Conservation (phyloP, 2,888 invertebrate species). For the Agrotis puta region DNA sequence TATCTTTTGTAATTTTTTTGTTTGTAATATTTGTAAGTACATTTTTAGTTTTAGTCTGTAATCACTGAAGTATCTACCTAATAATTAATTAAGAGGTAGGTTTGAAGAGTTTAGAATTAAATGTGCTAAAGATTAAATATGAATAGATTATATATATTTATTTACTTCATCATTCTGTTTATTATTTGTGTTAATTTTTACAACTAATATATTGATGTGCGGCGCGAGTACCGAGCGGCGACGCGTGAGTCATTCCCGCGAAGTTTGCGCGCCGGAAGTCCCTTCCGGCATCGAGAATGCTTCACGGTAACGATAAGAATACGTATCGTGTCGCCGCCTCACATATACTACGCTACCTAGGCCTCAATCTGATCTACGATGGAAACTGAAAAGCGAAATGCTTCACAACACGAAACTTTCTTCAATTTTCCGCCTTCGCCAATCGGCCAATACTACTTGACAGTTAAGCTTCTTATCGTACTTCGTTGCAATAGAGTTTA, state of each 20-base stretch:
- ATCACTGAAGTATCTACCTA: too few relatives aligned
- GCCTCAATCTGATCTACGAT: constrained; percentile 16
- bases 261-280: constrained; percentile 71
- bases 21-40: too few relatives aligned
- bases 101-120: too few relatives aligned
- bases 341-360: constrained; percentile 22
- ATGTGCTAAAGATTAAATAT: too few relatives aligned
- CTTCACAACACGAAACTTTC: constrained; percentile 19
- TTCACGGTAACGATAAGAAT: constrained; percentile 66
- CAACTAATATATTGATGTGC: constrained; percentile 32
- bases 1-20: too few relatives aligned
- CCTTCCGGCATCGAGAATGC: constrained; percentile 75
- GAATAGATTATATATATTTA: not conserved
- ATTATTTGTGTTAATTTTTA: constrained; percentile 9
- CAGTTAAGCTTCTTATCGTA: constrained; percentile 1
- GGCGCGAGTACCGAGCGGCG: constrained; percentile 13
- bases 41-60: too few relatives aligned
- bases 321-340: constrained; percentile 60
- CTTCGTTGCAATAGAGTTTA: not conserved
- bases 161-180: not conserved
- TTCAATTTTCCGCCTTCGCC: constrained; percentile 25
- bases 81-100: too few relatives aligned
- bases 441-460: constrained; percentile 5
- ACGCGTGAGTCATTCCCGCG: constrained; percentile 61
- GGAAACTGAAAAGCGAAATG: constrained; percentile 31